phyloP scores from a whole-genome alignment of 1,140 invertebrate species.

The Ephestia elutella region DNA sequence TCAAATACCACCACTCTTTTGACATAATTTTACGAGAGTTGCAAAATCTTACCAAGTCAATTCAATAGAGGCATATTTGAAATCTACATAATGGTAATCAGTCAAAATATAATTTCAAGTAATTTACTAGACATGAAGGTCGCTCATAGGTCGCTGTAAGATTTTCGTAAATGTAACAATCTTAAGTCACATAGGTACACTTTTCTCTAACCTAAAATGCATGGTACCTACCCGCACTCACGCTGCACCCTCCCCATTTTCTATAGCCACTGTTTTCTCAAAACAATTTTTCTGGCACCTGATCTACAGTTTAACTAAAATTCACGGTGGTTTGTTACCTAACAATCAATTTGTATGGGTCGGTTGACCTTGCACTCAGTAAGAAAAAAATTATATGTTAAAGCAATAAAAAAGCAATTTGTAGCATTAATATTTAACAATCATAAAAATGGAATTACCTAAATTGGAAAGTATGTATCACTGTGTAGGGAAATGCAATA shows the following conservation, averaged over 20 bases:
- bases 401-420: no score
- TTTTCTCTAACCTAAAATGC: not conserved
- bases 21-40: no score
- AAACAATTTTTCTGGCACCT: not conserved
- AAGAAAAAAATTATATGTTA: no score
- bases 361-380: no score
- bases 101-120: no score
- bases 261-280: slow-evolving; percentile 16
- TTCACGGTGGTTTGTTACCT: not conserved
- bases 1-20: no score
- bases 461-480: slow-evolving; percentile 6
- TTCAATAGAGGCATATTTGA: no score
- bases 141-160: no score
- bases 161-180: no score
- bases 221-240: slow-evolving; percentile 15
- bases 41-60: no score
- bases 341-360: not conserved
- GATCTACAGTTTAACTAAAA: not conserved
- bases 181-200: not conserved
- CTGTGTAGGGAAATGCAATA: slow-evolving; percentile 13
- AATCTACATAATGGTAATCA: no score
- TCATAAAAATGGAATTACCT: slow-evolving; percentile 1
- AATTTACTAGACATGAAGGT: no score
- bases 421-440: not conserved
- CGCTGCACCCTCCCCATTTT: slow-evolving; percentile 24